Evolutionary conservation across 2,888 invertebrate genomes (phyloP), one percentile per base, ranked within the genome.

Genomic region (Chalcis sispes): DNA sequence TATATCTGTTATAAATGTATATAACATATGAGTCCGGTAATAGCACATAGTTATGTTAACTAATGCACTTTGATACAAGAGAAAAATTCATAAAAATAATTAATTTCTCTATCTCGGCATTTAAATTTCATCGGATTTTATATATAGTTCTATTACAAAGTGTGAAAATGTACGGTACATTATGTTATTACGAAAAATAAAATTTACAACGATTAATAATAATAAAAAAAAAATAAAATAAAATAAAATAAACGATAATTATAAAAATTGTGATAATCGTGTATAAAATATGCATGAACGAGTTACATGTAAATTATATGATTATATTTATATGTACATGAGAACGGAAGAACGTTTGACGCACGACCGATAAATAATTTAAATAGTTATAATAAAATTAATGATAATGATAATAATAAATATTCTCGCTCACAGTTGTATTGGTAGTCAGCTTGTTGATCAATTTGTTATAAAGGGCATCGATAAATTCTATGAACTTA

Each of bases 21-120:
- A 7, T 36, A 1, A 23, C 10, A 50, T 36, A 36, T 7, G 4
- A 36, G 10, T 36, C 36, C 10, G 36, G 10, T 36, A 36, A 52
- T 83, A 70, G 82, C 85, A 75, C 48, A 29, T 29, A 40, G 36
- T 56, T 18, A 56, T 18, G 40, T 42, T 42, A 61, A 70, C 36
- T 70, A 61, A 48, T 70, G 40, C 36, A 61, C 13, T 36, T 69
- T 59, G 59, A 69, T 48, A 27, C 32, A 20, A 29, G 25, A 23
- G 15, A 59, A 61, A 10, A 36, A 36, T 36, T 36, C 10, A 36
- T 36, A 36, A 36, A 10, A 36, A 10, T 36, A n/a, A n/a, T n/a
- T n/a, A n/a, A n/a, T n/a, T n/a, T n/a, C n/a, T n/a, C n/a, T n/a
- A n/a, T n/a, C n/a, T n/a, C n/a, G n/a, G n/a, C n/a, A n/a, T n/a